Evolutionary conservation across 2,113 vertebrate genomes (phyloP).

Genomic region (Craseonycteris thonglongyai): DNA sequence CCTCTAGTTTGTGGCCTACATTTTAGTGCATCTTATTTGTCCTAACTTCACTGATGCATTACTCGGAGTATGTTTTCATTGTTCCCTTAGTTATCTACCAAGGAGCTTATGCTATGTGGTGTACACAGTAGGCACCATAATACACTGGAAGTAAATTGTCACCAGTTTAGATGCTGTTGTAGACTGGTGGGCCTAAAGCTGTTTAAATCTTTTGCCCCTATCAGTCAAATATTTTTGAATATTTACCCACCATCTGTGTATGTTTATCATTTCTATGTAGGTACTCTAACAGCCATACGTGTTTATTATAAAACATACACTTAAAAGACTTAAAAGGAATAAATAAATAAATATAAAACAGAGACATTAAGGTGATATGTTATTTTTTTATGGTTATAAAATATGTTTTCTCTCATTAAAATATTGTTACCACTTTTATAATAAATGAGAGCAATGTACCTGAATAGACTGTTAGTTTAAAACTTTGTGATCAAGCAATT

Average conservation of each 20-base stretch:
- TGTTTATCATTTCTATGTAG: background rate
- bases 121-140: background rate
- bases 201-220: background rate
- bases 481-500: background rate
- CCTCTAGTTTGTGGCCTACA: background rate
- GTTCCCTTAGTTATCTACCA: background rate
- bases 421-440: background rate
- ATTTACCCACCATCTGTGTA: background rate
- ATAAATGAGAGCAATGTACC: background rate
- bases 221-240: background rate
- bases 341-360: background rate
- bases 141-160: background rate
- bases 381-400: background rate
- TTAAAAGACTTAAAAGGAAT: background rate
- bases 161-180: background rate
- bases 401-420: conserved; percentile 12
- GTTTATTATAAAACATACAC: background rate
- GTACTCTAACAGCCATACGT: background rate
- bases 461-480: background rate
- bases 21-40: background rate
- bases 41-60: background rate
- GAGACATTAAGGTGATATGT: background rate
- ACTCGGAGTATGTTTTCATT: background rate
- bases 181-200: background rate
- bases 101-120: background rate